Conservation (phyloP, 2,113 vertebrate species). For the Hystrix brachyura region DNA sequence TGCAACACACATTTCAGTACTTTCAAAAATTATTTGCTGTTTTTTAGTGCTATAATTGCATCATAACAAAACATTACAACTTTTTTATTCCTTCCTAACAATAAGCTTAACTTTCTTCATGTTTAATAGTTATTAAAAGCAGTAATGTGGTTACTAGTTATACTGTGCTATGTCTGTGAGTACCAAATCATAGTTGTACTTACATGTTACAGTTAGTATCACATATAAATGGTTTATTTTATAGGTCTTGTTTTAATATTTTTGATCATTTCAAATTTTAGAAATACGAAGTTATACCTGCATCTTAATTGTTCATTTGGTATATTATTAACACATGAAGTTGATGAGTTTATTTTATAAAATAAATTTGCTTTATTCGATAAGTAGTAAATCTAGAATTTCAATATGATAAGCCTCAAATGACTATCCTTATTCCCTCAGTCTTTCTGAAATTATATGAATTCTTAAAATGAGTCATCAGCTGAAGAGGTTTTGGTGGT, state of each 20-base stretch:
- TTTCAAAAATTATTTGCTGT: constrained; percentile 61
- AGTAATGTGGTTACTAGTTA: neutral
- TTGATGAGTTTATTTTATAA: constrained; percentile 30
- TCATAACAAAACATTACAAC: neutral
- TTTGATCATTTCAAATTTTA: constrained; percentile 48
- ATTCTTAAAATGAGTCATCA: constrained; percentile 25
- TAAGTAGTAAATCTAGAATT: constrained; percentile 40
- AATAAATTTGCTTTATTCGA: neutral
- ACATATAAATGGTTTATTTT: neutral
- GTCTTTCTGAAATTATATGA: neutral
- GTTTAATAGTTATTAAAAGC: constrained; percentile 22
- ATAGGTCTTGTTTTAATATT: constrained; percentile 9
- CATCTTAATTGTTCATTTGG: constrained; percentile 49
- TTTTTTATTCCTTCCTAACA: constrained; percentile 24
- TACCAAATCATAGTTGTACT: neutral
- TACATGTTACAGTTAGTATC: constrained; percentile 17
- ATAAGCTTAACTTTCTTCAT: constrained; percentile 1
- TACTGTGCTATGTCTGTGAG: neutral
- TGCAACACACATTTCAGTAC: neutral
- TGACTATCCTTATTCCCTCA: neutral
- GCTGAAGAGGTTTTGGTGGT: neutral
- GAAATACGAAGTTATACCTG: neutral
- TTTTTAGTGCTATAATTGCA: constrained; percentile 17
- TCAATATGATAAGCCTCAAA: neutral
- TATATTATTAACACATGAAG: constrained; percentile 50